A percentile compares a stretch with the other conserved stretches of the same genome.
These are phyloP conservation scores for Xanthostigma xanthostigma DNA, from an alignment of 2,888 invertebrate species.

Conservation along the genomic window DNA sequence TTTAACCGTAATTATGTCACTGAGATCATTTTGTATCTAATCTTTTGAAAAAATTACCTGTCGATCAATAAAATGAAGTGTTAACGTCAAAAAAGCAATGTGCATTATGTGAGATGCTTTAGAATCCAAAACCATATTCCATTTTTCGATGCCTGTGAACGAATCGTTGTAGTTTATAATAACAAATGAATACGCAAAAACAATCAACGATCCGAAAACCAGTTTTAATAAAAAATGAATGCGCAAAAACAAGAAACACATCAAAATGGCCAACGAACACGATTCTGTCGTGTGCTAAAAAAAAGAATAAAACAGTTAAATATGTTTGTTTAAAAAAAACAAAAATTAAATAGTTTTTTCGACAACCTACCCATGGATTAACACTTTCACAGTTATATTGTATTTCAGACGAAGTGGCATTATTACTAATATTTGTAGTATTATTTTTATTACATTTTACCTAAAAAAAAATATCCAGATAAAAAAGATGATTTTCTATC, in stretches of 20 bases:
- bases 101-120: slow-evolving; percentile 58
- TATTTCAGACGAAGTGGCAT: not conserved
- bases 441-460: not conserved
- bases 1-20: no score
- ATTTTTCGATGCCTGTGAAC: slow-evolving; percentile 46
- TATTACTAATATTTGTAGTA: not conserved
- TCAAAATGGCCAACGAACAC: slow-evolving; percentile 44
- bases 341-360: not conserved
- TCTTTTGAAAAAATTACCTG: slow-evolving; percentile 34
- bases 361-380: slow-evolving; percentile 16
- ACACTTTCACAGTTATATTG: slow-evolving; percentile 9
- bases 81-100: slow-evolving; percentile 55
- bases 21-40: no score
- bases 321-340: not conserved
- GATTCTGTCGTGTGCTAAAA: slow-evolving; percentile 67
- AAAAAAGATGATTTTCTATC: slow-evolving; percentile 7
- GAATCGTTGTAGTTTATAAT: slow-evolving; percentile 45
- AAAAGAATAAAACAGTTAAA: slow-evolving; percentile 16
- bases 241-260: slow-evolving; percentile 70
- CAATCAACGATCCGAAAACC: slow-evolving; percentile 46
- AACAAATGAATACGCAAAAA: slow-evolving; percentile 48
- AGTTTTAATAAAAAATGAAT: slow-evolving; percentile 75
- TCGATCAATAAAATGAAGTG: slow-evolving; percentile 72
- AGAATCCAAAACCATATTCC: slow-evolving; percentile 53
- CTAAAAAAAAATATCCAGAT: not conserved